Evolutionary conservation across 2,797 vertebrate species (phyloP).

Genomic region (Naso thynnoides): DNA sequence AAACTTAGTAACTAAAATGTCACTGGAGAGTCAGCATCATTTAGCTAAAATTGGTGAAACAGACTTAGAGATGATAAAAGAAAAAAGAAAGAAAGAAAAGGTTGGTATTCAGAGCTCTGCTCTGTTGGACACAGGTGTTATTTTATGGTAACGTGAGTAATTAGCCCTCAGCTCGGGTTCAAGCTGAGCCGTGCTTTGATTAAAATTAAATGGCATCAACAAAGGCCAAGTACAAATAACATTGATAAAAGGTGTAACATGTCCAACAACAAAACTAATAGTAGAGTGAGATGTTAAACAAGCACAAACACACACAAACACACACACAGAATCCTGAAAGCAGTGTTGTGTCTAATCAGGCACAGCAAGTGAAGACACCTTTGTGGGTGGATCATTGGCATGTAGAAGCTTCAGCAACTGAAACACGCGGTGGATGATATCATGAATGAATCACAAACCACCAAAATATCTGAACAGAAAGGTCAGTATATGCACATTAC

Average conservation of each 20-base stretch:
- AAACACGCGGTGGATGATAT: constrained; percentile 2
- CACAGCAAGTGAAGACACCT: neutral
- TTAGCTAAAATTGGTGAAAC: neutral
- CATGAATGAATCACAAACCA: neutral
- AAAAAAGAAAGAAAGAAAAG: constrained; percentile 1
- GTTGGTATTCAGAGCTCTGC: constrained; percentile 9
- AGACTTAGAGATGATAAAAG: neutral
- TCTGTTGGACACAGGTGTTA: constrained; percentile 12
- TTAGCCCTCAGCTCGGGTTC: constrained; percentile 27
- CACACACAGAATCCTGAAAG: constrained; percentile 21
- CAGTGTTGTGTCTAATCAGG: constrained; percentile 11
- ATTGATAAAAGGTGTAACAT: too few species aligned
- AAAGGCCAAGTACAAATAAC: constrained; percentile 3
- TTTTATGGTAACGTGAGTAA: constrained; percentile 16
- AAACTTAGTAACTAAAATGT: constrained; percentile 22
- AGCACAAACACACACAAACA: constrained; percentile 15
- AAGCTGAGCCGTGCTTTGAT: neutral
- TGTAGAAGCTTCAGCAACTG: constrained; percentile 9
- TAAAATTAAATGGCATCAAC: constrained; percentile 11
- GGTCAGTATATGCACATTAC: neutral
- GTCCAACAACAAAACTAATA: neutral
- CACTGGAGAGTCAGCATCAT: too few species aligned
- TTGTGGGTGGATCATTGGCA: constrained; percentile 3
- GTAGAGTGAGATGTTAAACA: constrained; percentile 25
- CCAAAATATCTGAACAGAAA: too few species aligned